Evolutionary conservation across 2,888 invertebrate species (phyloP), one percentile per base, ranked within the genome.

Genomic region (Leptinotarsa peninsularis): DNA sequence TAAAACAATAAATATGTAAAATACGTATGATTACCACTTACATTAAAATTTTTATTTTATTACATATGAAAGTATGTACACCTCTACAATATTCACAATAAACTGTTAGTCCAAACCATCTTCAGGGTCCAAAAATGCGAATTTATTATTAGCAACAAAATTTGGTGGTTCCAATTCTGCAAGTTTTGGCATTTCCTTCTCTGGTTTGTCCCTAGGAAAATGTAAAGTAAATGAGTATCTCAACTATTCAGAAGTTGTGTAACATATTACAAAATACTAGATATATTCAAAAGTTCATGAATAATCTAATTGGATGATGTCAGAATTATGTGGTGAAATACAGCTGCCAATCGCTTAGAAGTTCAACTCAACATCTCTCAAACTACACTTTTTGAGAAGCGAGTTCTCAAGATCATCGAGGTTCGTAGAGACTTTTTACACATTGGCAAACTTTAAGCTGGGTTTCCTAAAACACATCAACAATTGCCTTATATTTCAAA

Each of bases 71-170:
- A 73, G 74, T 76, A 73, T 73, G 73, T 73, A 73, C 76, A 76
- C 66, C 66, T 58, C 71, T 56, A 63, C 74, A 73, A 58, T 56
- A 69, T 43, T 76, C 76, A 76, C 76, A 69, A 76, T 73, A 67
- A 73, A 77, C 71, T 76, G 78, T 78, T 81, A 83, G 74, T 83
- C 83, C 67, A 82, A 83, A 81, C 70, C 78, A 79, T 81, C 93
- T 83, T 92, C 93, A 86, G 92, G 92, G 85, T 93, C 92, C 85
- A 93, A 89, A 89, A 92, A 92, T 88, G 91, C 90, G 91, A 93
- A 95, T 90, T 94, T 94, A 88, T 95, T 95, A 85, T 93, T 92
- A 85, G 92, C 93, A 87, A 93, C 92, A 85, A 94, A 93, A 89
- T 93, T 93, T 92, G 94, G 94, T 88, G 93, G 92, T 86, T 93